phyloP scores from a whole-genome alignment of 23 tunicate species.

The Oikopleura vanhoeffeni region DNA sequence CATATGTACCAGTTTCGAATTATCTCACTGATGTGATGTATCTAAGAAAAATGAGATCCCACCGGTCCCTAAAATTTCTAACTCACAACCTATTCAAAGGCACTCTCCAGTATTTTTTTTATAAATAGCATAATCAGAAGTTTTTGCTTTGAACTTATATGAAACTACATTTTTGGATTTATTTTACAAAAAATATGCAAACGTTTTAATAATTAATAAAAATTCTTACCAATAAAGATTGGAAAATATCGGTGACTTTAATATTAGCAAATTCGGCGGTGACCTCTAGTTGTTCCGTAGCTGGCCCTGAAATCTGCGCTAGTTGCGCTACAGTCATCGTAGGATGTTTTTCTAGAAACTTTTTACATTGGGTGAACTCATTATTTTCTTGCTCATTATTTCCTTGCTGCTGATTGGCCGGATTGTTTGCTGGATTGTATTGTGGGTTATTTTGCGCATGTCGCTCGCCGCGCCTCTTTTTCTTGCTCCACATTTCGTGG shows the following conservation, averaged over 20 bases:
- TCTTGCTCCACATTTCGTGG: constrained; percentile 96
- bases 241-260: background rate
- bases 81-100: no score
- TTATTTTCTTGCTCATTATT: background rate
- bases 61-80: no score
- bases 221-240: background rate
- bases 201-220: no score
- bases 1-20: no score
- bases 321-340: background rate
- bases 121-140: no score
- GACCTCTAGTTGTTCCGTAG: background rate
- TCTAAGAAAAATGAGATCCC: no score
- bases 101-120: no score
- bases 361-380: background rate
- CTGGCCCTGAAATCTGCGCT: background rate
- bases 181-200: no score
- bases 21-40: no score
- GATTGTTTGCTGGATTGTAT: background rate
- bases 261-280: background rate
- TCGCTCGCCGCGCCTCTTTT: constrained; percentile 29
- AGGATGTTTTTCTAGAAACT: background rate
- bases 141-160: no score
- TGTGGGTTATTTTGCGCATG: background rate
- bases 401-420: background rate
- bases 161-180: no score